Evolutionary conservation across 2,113 vertebrate genomes (phyloP), one percentile per base, ranked within the genome.

Genomic region (Dascyllus trimaculatus): DNA sequence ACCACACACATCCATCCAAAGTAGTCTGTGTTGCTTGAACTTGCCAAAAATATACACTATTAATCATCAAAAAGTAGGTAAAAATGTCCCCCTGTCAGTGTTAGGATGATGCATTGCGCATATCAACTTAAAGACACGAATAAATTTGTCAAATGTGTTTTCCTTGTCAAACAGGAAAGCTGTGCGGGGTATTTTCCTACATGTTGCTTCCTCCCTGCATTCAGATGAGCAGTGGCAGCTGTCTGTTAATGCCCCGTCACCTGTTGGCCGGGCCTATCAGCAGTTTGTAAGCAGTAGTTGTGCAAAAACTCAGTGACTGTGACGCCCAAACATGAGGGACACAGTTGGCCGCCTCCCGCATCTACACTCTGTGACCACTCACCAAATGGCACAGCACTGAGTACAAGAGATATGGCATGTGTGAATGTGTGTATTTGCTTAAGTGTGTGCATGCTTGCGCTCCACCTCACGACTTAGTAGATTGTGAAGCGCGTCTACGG

Each of bases 341-440:
- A 68, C 77, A 71, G 65, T 71, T n/a, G 63, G 54, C 53, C 56
- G 65, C 79, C 10, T 73, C 51, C 69, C 26, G 61, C 60, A 67
- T 82, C 73, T 73, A 43, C 56, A 51, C 75, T 35, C 29, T 75
- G 65, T 80, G 82, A 76, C 66, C 48, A 21, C 58, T 84, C 75
- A 80, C 40, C 58, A 79, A 72, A 69, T 57, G 62, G 64, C 49
- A 40, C 19, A 3, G 29, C 2, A 21, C 80, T 81, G 81, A 81
- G 57, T 1, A 7, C 51, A 21, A 26, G 62, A 79, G 75, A 86
- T 81, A 80, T 0, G 21, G 13, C 52, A 9, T 15, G 14, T 57
- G 59, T 53, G 24, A 13, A 18, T 18, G 46, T 38, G 43, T 19
- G 48, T 49, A 35, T 53, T 17, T 46, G 70, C 3, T 0, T 25